Evolutionary conservation across 2,797 vertebrate species (phyloP).

Genomic region (Acipenser transmontanus): DNA sequence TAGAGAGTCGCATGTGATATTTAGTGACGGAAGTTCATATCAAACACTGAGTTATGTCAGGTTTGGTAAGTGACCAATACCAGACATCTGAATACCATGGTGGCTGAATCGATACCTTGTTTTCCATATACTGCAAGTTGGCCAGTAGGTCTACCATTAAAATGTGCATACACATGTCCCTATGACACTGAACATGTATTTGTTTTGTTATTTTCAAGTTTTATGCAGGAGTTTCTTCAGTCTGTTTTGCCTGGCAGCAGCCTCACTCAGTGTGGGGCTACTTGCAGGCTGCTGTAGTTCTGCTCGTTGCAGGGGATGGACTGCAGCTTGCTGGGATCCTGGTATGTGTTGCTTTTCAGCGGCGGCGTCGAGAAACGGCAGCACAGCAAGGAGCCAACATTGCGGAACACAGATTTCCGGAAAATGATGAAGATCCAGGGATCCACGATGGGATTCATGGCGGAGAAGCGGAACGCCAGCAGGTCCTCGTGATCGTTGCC

Average conservation of each 20-base stretch:
- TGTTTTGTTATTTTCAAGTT: no score
- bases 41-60: no score
- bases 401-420: conserved; percentile 73
- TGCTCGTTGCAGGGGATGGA: conserved; percentile 25
- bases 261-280: conserved; percentile 22
- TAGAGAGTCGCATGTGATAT: no score
- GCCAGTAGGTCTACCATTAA: no score
- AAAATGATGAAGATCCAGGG: conserved; percentile 90
- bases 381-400: conserved; percentile 55
- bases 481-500: conserved; percentile 59
- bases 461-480: conserved; percentile 74
- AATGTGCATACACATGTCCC: no score
- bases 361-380: conserved; percentile 43
- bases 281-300: conserved; percentile 33
- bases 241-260: neutral
- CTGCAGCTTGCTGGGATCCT: conserved; percentile 37
- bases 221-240: neutral
- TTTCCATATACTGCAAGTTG: no score
- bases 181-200: no score
- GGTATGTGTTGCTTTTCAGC: conserved; percentile 48
- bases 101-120: no score
- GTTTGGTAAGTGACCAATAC: no score
- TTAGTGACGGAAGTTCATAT: no score
- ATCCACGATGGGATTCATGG: conserved; percentile 83
- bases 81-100: no score